Evolutionary conservation across 2,797 vertebrate genomes (phyloP), one percentile per base, ranked within the genome.

Genomic region (Labeo calbasu): DNA sequence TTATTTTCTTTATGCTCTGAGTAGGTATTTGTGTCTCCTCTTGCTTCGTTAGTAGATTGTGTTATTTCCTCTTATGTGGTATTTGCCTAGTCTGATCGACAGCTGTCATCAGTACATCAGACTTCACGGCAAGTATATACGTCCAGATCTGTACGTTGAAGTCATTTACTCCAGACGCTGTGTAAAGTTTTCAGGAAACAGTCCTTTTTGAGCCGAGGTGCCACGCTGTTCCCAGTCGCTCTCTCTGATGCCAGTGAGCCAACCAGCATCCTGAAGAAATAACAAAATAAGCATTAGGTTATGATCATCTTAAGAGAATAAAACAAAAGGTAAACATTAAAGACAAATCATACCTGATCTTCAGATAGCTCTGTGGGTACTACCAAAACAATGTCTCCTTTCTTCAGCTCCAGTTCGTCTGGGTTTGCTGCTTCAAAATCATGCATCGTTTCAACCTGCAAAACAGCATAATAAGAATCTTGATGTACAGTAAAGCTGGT

Each of bases 101-200:
- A 84, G 86, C 82, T 85, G 84, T 81, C 66, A 83, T 85, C 89
- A 92, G 91, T 82, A 87, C 23, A 2, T 76, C 15, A 71, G 75
- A 88, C 89, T 86, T 88, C 87, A 86, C 78, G 92, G 91, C 92
- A 89, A 85, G 89, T 93, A 83, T 84, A 92, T 86, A 81, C 91
- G 87, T 91, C 91, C 85, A 89, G 91, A 90, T 86, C 86, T 76
- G 59, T 78, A 79, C 90, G 8, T 51, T 69, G 23, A 25, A 53
- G 53, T 53, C 2, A 1, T 10, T 93, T 96, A 99, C 61, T 96
- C 94, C 91, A 98, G 85, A 80, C 86, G 96, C 79, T 94, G 94
- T 1, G 94, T 97, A 86, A 99, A 99, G 91, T 99, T 99, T 88
- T 98, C 97, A 83, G 98, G 98, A 90, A 99, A 99, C 84, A 99